Percentiles rank a stretch among this genome's conserved stretches.
phyloP scores from a whole-genome alignment of 2,113 vertebrate genomes.

The Lonchura striata region DNA sequence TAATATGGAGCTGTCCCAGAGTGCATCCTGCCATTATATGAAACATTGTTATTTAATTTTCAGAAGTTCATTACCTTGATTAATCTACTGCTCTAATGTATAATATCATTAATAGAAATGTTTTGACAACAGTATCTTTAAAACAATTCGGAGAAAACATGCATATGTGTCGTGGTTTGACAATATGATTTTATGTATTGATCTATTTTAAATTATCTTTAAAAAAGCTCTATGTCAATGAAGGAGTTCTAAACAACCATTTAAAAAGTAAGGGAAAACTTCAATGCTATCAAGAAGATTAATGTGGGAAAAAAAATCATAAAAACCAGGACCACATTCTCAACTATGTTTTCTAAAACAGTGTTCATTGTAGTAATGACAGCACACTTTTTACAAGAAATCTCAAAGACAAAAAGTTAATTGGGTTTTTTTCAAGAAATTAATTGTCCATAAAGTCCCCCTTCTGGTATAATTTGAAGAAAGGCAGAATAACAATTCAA shows the following conservation, averaged over 20 bases:
- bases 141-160: background rate
- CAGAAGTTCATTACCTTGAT: background rate
- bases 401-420: background rate
- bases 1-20: background rate
- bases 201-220: background rate
- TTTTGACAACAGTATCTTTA: background rate
- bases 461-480: background rate
- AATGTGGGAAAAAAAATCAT: background rate
- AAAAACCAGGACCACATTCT: background rate
- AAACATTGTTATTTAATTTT: background rate
- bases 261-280: background rate
- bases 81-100: background rate
- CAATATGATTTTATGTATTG: background rate
- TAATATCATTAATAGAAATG: background rate
- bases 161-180: too few species aligned
- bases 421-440: background rate
- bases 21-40: background rate
- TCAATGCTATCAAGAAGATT: background rate
- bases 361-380: background rate
- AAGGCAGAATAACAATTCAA: background rate
- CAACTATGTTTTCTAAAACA: rapidly evolving
- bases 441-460: background rate
- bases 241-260: background rate
- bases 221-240: background rate
- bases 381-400: background rate